phyloP scores from a whole-genome alignment of 2,797 vertebrate genomes.

The Alcedo quadribrachys region DNA sequence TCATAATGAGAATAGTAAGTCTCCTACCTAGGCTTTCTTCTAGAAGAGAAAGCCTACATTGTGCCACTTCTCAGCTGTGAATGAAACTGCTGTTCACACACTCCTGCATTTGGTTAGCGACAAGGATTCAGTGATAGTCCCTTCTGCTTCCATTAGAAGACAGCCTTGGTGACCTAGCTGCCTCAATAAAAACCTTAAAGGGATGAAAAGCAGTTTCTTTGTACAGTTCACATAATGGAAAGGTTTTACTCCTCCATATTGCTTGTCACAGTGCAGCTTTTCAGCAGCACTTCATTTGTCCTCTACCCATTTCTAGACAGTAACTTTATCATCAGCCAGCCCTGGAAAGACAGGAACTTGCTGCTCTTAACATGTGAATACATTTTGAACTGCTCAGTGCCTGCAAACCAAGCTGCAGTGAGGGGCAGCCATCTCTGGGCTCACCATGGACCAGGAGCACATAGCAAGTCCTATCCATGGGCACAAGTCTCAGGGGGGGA shows the following conservation, averaged over 20 bases:
- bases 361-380: background rate
- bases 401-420: background rate
- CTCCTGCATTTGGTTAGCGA: background rate
- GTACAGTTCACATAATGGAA: background rate
- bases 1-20: background rate
- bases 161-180: background rate
- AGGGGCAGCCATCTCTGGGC: background rate
- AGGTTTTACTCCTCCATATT: background rate
- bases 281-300: conserved; percentile 12
- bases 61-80: background rate
- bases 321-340: background rate
- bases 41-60: background rate
- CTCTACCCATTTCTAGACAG: background rate
- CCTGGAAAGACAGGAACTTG: background rate
- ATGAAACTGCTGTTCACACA: background rate
- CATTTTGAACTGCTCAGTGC: background rate
- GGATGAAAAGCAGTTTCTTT: too few species aligned
- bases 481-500: accelerated
- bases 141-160: background rate
- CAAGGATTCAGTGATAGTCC: background rate
- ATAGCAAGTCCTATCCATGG: background rate
- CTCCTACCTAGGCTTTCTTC: background rate
- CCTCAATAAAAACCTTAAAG: background rate
- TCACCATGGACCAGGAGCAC: background rate
- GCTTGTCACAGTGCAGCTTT: background rate